Base-by-base conservation (phyloP, 2,113 vertebrate species). In the Myrmecophaga tridactyla region DNA sequence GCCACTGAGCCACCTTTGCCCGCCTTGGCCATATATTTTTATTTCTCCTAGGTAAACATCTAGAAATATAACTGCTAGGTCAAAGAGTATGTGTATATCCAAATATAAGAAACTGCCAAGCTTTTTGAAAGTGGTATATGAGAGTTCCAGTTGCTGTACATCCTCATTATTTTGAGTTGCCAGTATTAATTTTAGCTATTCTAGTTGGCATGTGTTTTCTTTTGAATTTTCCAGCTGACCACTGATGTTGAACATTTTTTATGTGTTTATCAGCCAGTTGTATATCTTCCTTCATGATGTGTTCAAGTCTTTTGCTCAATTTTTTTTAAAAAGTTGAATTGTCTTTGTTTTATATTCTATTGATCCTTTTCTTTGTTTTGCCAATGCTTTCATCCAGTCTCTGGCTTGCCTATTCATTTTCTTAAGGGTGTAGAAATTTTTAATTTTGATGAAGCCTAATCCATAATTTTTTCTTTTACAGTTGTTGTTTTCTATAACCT, bases 1-100 rank as follows among this genome's bases (percentile, higher is more conserved):
- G n/a, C n/a, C n/a, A n/a, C n/a, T n/a, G n/a, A n/a, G n/a, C n/a
- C n/a, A n/a, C n/a, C n/a, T n/a, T n/a, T n/a, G n/a, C n/a, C n/a
- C n/a, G n/a, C n/a, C n/a, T 48, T 48, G 41, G 18, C 69, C 31
- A 86, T 62, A 62, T 34, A 29, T 46, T 85, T 91, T 70, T 73
- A 46, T 92, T 90, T 94, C 63, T 95, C 48, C 34, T 73, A 46
- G n/a, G 20, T 67, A 67, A 96, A 63, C n/a, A 65, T 21, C 39
- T 92, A 81, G 46, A 65, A 69, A 65, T 88, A 63, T 51, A 62
- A 87, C 89, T 91, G 43, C 65, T 92, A 27, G 46, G 36, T 86
- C 36, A 73, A 23, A 89, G 27, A 93, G 31, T 48, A 48, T 75
- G 46, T 39, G 36, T 18, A 20, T 25, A 23, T 58, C 65, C 86